Percentiles rank a stretch among this genome's conserved stretches.
Conservation (phyloP, 2,113 vertebrate genomes). For the Oryzias woworae region DNA sequence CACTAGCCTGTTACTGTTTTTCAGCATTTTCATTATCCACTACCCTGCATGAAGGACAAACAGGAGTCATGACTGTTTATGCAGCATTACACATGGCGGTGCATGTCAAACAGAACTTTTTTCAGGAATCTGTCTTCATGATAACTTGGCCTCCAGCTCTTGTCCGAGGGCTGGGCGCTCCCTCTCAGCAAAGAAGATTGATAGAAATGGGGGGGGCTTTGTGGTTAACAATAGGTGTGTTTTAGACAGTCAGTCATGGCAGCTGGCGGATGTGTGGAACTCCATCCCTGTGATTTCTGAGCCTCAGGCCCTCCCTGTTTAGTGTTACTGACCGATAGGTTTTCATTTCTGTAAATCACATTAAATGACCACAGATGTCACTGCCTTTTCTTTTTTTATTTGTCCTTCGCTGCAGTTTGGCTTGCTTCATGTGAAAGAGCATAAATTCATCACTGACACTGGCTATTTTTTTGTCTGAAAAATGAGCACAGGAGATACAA, state of each 20-base stretch:
- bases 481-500: background rate
- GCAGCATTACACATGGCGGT: too few species aligned
- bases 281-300: slow-evolving; percentile 8
- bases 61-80: too few species aligned
- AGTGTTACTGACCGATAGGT: slow-evolving; percentile 45
- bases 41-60: too few species aligned
- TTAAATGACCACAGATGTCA: slow-evolving; percentile 2
- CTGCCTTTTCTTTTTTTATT: background rate
- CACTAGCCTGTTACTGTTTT: too few species aligned
- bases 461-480: background rate
- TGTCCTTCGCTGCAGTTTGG: slow-evolving; percentile 7
- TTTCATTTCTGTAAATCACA: slow-evolving; percentile 39
- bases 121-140: background rate
- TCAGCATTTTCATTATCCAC: too few species aligned
- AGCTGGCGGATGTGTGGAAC: slow-evolving; percentile 44
- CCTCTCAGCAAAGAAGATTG: slow-evolving; percentile 40
- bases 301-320: slow-evolving; percentile 31
- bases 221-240: slow-evolving; percentile 43
- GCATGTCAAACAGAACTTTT: slow-evolving; percentile 7
- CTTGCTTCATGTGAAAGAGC: slow-evolving; percentile 9
- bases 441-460: slow-evolving; percentile 16
- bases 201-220: slow-evolving; percentile 22
- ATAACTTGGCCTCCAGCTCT: background rate
- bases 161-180: slow-evolving; percentile 18
- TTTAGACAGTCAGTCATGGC: slow-evolving; percentile 13